Evolutionary conservation across 1,140 invertebrate genomes (phyloP).

Genomic region (Chionoecetes opilio): DNA sequence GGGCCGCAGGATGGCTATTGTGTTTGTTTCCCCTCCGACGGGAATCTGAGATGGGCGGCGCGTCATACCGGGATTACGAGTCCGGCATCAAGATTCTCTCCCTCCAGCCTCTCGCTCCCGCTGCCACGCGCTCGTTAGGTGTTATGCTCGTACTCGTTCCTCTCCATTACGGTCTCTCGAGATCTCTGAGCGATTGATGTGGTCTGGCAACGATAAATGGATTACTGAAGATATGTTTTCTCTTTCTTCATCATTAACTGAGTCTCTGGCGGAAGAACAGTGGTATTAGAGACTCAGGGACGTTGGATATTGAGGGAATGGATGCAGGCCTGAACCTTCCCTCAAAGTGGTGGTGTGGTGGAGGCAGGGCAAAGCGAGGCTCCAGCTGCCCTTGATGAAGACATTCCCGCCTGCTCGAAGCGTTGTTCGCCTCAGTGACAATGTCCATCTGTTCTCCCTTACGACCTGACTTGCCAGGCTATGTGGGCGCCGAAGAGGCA

Average conservation of each 20-base stretch:
- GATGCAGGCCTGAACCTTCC: neutral
- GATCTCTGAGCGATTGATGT: neutral
- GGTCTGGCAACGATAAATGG: neutral
- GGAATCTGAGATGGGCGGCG: slow-evolving; percentile 11
- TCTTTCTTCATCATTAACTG: neutral
- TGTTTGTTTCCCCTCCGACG: slow-evolving; percentile 33
- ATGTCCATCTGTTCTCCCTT: slow-evolving; percentile 12
- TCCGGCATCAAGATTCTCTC: neutral
- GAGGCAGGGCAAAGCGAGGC: neutral
- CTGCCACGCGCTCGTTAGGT: neutral
- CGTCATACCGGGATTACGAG: neutral
- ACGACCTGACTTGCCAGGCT: neutral
- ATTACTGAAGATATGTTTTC: neutral
- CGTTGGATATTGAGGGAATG: neutral
- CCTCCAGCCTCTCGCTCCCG: neutral
- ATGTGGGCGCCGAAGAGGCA: neutral
- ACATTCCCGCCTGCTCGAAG: slow-evolving; percentile 46
- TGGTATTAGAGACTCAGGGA: too few relatives aligned
- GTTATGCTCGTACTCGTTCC: neutral
- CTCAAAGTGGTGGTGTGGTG: slow-evolving; percentile 54
- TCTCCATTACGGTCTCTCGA: neutral
- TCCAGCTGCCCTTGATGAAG: slow-evolving; percentile 63
- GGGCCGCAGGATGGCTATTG: neutral
- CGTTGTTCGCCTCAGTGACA: slow-evolving; percentile 34
- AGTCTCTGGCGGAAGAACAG: too few relatives aligned